A percentile compares a stretch with the other conserved stretches of the same genome.
phyloP scores from a whole-genome alignment of 2,888 invertebrate genomes.

The Cheiracanthium punctorium region DNA sequence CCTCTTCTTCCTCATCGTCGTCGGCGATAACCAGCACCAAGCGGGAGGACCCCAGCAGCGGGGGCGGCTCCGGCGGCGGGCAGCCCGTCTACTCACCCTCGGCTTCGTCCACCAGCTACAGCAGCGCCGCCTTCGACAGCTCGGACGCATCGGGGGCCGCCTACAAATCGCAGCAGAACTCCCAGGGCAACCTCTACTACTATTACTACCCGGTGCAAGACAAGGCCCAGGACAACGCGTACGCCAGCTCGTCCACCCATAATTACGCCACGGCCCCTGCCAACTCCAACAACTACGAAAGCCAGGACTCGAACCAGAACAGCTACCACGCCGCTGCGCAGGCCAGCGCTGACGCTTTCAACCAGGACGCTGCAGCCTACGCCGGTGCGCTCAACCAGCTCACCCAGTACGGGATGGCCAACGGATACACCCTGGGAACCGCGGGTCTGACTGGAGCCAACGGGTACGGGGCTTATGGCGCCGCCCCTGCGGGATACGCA shows the following conservation, averaged over 20 bases:
- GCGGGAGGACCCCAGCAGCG: slow-evolving; percentile 44
- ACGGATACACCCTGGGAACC: slow-evolving; percentile 53
- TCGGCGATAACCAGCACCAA: slow-evolving; percentile 36
- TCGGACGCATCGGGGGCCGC: slow-evolving; percentile 33
- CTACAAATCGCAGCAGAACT: slow-evolving; percentile 45
- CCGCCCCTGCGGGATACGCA: slow-evolving; percentile 37
- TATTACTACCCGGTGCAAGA: slow-evolving; percentile 72
- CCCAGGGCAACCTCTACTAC: slow-evolving; percentile 72
- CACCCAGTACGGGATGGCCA: slow-evolving; percentile 54
- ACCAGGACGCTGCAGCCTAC: slow-evolving; percentile 51
- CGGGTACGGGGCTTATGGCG: slow-evolving; percentile 43
- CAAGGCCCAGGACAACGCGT: slow-evolving; percentile 66
- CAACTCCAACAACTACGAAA: slow-evolving; percentile 51
- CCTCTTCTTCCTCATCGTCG: slow-evolving; percentile 2
- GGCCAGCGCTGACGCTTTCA: slow-evolving; percentile 34
- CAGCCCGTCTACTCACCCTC: slow-evolving; percentile 70
- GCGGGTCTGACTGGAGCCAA: slow-evolving; percentile 35
- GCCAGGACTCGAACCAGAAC: slow-evolving; percentile 43
- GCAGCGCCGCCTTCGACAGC: slow-evolving; percentile 42
- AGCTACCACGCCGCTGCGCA: slow-evolving; percentile 44
- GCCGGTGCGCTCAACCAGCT: slow-evolving; percentile 61
- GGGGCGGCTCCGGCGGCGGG: slow-evolving; percentile 33
- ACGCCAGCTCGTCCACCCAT: slow-evolving; percentile 70
- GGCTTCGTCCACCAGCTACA: slow-evolving; percentile 60
- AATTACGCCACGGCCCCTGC: slow-evolving; percentile 65